Evolutionary conservation across 2,113 vertebrate species (phyloP).

Genomic region (Alaudala cheleensis): DNA sequence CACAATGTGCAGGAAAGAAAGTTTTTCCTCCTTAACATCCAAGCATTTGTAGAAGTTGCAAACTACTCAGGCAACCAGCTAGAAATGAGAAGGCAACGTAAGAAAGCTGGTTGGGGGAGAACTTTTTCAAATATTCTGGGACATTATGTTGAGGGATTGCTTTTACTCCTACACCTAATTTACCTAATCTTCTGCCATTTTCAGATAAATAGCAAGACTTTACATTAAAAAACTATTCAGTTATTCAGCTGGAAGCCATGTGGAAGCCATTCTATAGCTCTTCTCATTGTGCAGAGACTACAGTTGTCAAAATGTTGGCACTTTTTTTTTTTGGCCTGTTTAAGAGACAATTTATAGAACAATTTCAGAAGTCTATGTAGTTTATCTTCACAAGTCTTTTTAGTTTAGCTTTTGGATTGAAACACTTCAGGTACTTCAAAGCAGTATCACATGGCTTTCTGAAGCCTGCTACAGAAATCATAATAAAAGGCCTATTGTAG

Average conservation of each 20-base stretch:
- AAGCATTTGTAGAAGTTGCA: neutral
- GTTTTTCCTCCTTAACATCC: neutral
- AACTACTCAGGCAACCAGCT: neutral
- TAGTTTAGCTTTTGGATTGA: neutral
- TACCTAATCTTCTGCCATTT: neutral
- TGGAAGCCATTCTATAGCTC: neutral
- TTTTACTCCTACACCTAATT: neutral
- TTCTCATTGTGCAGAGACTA: neutral
- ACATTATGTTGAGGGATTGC: neutral
- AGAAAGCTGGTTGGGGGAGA: neutral
- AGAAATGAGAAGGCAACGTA: neutral
- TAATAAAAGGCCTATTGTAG: neutral
- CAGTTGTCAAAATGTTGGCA: neutral
- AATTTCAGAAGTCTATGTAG: neutral
- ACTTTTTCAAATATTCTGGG: neutral
- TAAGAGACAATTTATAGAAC: neutral
- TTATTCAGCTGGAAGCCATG: neutral
- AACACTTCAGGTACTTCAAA: neutral
- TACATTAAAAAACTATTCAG: neutral
- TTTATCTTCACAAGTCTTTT: neutral
- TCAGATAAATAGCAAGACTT: neutral
- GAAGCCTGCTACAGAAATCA: neutral
- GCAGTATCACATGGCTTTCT: neutral
- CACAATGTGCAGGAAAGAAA: neutral
- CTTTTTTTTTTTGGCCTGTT: neutral